Percentiles rank a stretch among this genome's conserved stretches.
Conservation (phyloP, 2,888 invertebrate species). For the Carcina quercana region DNA sequence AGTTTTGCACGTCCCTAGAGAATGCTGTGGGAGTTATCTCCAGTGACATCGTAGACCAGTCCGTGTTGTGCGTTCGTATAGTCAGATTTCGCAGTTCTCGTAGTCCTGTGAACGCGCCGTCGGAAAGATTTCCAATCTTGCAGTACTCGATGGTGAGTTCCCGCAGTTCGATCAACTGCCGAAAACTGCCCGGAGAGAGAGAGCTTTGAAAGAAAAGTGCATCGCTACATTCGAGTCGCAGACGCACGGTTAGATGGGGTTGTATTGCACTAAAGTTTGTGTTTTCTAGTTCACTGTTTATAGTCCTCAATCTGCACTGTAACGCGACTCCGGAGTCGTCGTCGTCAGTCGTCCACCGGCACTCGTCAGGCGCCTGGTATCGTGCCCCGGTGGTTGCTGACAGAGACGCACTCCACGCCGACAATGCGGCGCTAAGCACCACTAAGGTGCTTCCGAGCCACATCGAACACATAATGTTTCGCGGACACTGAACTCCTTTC, state of each 20-base stretch:
- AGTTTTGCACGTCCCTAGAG: conserved; percentile 80
- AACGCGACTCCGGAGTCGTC: conserved; percentile 80
- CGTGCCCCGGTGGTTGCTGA: conserved; percentile 73
- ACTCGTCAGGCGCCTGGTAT: conserved; percentile 87
- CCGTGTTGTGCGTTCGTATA: conserved; percentile 87
- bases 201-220: conserved; percentile 87
- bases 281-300: conserved; percentile 87
- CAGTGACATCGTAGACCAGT: conserved; percentile 87
- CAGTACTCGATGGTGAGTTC: conserved; percentile 88
- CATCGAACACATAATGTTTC: conserved; percentile 54
- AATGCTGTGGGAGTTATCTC: conserved; percentile 84
- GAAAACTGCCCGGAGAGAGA: conserved; percentile 83
- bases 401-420: conserved; percentile 60
- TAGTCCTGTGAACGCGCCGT: conserved; percentile 87
- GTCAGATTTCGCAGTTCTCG: conserved; percentile 86
- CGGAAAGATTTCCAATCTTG: conserved; percentile 86
- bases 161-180: conserved; percentile 82
- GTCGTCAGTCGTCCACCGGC: conserved; percentile 84
- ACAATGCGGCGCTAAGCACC: conserved; percentile 55
- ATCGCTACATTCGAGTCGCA: conserved; percentile 86
- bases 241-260: conserved; percentile 84
- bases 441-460: conserved; percentile 53
- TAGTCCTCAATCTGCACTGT: conserved; percentile 83
- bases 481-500: conserved; percentile 46
- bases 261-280: conserved; percentile 89